Percentiles rank a stretch among this genome's conserved stretches.
These are phyloP conservation scores for Hydrolagus affinis DNA, from an alignment of 2,113 vertebrate genomes.

Conservation along the genomic window DNA sequence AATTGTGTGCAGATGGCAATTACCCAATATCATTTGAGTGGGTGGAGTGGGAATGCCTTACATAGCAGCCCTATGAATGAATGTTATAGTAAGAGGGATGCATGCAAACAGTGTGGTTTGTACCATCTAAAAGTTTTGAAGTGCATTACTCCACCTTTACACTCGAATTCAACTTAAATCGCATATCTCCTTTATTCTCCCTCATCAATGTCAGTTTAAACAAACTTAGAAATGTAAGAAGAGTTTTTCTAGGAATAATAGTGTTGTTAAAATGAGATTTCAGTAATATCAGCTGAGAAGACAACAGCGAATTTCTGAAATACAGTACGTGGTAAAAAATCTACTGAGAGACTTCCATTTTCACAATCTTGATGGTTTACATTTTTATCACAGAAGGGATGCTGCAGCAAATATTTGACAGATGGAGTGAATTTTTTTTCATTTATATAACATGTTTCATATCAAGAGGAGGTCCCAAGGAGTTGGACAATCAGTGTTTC, in stretches of 20 bases:
- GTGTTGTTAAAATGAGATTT: background rate
- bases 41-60: no score
- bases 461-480: no score
- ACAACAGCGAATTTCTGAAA: background rate
- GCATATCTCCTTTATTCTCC: no score
- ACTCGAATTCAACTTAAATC: background rate
- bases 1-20: no score
- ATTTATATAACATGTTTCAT: no score
- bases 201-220: background rate
- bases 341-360: conserved; percentile 6
- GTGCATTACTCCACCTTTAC: background rate
- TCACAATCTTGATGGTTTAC: background rate
- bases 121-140: background rate
- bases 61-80: no score
- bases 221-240: conserved; percentile 6
- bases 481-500: no score
- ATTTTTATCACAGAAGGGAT: conserved; percentile 25
- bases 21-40: no score
- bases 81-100: no score
- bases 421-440: conserved; percentile 27
- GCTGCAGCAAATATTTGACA: conserved; percentile 19
- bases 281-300: background rate
- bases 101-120: no score
- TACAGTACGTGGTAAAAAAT: conserved; percentile 21
- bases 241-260: background rate